Evolutionary conservation across 2,888 invertebrate species (phyloP).

Genomic region (Anarsia innoxiella): DNA sequence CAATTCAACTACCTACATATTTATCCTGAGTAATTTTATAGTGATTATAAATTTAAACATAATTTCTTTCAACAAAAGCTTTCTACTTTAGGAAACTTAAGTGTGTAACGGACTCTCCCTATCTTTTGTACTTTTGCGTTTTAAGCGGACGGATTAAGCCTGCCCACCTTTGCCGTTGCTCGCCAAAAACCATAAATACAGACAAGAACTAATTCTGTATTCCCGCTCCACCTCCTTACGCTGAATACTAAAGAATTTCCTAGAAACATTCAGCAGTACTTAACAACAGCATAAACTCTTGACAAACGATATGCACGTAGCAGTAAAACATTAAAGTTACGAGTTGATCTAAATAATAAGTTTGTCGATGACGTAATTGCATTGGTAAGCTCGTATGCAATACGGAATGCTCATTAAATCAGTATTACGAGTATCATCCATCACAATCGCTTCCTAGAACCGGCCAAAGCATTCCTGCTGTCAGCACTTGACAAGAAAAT

Average conservation of each 20-base stretch:
- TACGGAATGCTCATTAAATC: constrained; percentile 52
- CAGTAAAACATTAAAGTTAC: neutral
- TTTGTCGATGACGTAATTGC: constrained; percentile 23
- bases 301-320: neutral
- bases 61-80: too few relatives aligned
- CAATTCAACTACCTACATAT: too few relatives aligned
- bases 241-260: constrained; percentile 1
- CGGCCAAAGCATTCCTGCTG: constrained; percentile 42
- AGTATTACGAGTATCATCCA: constrained; percentile 47
- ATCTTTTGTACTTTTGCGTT: too few relatives aligned
- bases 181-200: constrained; percentile 6
- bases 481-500: constrained; percentile 58
- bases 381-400: constrained; percentile 25
- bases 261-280: neutral
- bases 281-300: constrained; percentile 6
- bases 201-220: constrained; percentile 4
- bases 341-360: neutral
- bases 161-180: neutral
- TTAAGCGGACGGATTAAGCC: constrained; percentile 3
- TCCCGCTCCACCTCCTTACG: constrained; percentile 1
- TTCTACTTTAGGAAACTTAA: too few relatives aligned
- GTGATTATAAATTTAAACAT: too few relatives aligned
- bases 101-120: too few relatives aligned
- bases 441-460: constrained; percentile 44
- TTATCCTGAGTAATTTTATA: too few relatives aligned